These are phyloP conservation scores for Neelides sp. DNA, from an alignment of 1,140 invertebrate genomes.

Conservation along the genomic window DNA sequence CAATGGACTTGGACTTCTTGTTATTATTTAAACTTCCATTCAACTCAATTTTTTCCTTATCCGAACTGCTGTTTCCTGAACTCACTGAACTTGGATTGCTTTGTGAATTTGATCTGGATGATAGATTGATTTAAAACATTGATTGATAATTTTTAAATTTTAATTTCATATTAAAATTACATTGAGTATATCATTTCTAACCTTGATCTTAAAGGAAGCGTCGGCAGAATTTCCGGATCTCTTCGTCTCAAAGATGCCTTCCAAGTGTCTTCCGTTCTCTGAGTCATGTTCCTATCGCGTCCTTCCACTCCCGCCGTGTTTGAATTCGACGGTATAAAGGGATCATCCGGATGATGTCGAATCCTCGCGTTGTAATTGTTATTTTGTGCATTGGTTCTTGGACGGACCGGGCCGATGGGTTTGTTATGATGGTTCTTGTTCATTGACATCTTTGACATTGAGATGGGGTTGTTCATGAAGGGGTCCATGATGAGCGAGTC, in stretches of 20 bases:
- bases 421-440: slow-evolving; percentile 11
- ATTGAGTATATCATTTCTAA: too few species aligned
- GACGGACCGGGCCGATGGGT: slow-evolving; percentile 26
- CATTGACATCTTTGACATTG: slow-evolving; percentile 10
- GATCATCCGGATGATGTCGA: background rate
- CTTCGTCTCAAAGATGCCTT: slow-evolving; percentile 46
- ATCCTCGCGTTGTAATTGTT: slow-evolving; percentile 13
- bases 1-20: slow-evolving; percentile 31
- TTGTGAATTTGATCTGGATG: slow-evolving; percentile 31
- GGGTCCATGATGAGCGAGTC: slow-evolving; percentile 52
- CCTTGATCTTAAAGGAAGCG: too few species aligned
- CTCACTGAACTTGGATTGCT: slow-evolving; percentile 28
- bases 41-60: slow-evolving; percentile 2
- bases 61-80: slow-evolving; percentile 14
- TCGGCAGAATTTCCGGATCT: slow-evolving; percentile 51
- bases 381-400: slow-evolving; percentile 9
- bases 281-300: background rate
- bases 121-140: too few species aligned
- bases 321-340: slow-evolving; percentile 23
- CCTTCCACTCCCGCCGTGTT: slow-evolving; percentile 17
- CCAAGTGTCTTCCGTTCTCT: slow-evolving; percentile 40
- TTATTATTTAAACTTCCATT: slow-evolving; percentile 10
- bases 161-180: too few species aligned
- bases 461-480: slow-evolving; percentile 32
- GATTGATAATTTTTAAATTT: too few species aligned